Conservation (phyloP, 2,797 vertebrate genomes). For the Scyliorhinus canicula region DNA sequence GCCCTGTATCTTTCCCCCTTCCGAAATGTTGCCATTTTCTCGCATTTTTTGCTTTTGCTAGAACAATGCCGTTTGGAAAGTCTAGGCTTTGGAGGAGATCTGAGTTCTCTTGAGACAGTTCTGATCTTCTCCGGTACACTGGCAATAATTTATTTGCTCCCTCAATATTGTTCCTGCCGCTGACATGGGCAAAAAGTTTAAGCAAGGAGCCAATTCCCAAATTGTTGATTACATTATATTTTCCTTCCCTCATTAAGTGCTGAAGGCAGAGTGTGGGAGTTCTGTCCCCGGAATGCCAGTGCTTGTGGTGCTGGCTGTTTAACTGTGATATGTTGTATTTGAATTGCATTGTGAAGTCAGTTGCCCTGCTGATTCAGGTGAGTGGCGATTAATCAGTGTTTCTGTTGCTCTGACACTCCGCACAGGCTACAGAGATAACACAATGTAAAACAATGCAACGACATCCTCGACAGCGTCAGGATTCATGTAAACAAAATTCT, state of each 20-base stretch:
- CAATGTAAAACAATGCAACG: not conserved
- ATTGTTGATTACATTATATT: not conserved
- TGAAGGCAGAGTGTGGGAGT: not conserved
- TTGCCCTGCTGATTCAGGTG: slow-evolving; percentile 6
- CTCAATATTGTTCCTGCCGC: not conserved
- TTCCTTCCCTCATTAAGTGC: not conserved
- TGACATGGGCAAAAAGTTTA: not conserved
- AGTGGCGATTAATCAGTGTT: not conserved
- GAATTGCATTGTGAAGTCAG: not conserved
- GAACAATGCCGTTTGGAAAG: not conserved
- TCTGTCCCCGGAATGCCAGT: not conserved
- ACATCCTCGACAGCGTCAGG: not conserved
- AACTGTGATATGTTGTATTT: not conserved
- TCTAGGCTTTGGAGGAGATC: not conserved
- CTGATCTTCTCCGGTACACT: too few relatives aligned
- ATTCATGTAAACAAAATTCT: slow-evolving; percentile 8
- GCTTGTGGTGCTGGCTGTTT: not conserved
- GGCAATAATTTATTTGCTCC: not conserved
- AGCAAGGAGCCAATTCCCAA: not conserved
- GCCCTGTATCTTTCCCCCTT: not conserved
- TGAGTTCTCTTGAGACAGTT: not conserved
- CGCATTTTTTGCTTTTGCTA: not conserved
- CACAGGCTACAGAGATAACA: not conserved
- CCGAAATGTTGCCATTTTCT: not conserved
- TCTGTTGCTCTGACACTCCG: not conserved